These are phyloP conservation scores for Bovichtus diacanthus DNA, from an alignment of 2,797 vertebrate species.

Conservation along the genomic window DNA sequence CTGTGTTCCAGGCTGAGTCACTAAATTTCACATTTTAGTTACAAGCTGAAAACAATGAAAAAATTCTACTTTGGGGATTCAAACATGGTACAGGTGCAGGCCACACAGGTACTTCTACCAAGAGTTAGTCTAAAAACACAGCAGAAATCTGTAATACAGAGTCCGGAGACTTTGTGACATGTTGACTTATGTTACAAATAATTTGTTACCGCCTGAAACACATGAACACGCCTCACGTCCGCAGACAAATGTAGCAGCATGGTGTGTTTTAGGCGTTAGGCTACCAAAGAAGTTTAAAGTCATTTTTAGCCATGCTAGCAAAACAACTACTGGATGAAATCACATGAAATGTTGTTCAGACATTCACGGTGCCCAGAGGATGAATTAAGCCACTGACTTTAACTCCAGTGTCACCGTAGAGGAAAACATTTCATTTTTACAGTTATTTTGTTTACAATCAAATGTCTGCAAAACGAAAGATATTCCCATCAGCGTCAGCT, in stretches of 20 bases:
- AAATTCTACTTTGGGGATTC: not conserved
- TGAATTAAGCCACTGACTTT: not conserved
- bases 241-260: no score
- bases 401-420: not conserved
- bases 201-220: no score
- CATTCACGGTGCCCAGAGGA: not conserved
- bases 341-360: not conserved
- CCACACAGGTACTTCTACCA: not conserved
- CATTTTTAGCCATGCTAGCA: not conserved
- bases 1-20: slow-evolving; percentile 1
- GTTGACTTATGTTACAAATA: no score
- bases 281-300: no score
- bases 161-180: no score
- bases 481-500: not conserved
- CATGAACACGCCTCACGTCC: no score
- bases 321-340: not conserved
- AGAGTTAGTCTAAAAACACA: no score
- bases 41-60: not conserved
- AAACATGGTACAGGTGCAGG: not conserved
- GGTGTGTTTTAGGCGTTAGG: no score
- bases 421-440: not conserved
- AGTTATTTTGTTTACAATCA: not conserved
- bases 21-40: slow-evolving; percentile 1
- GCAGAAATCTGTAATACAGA: no score
- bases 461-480: not conserved